Base-by-base conservation (phyloP, 2,797 vertebrate genomes). In the Austrolebias charrua region DNA sequence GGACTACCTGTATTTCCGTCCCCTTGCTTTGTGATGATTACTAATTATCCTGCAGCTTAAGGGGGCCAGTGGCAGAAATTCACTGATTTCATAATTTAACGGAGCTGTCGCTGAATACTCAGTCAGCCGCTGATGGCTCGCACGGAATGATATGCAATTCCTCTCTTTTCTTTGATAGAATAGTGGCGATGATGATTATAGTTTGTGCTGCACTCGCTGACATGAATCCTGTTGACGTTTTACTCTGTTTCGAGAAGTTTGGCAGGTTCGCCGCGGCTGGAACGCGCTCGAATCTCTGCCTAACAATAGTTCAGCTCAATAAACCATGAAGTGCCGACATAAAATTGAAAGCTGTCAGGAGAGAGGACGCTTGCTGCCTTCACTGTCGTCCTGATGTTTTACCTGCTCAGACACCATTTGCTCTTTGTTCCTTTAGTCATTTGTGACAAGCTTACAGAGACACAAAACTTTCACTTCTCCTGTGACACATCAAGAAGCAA, bases 21-120 rank as follows among this genome's bases (percentile, higher is more conserved):
- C 94, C 94, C 92, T 95, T 96, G 94, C 94, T 94, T 95, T 95
- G 95, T 94, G 94, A 96, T 98, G 95, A 98, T 97, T 97, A 94
- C 95, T 97, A 96, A 99, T 99, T 98, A 99, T 95, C 94, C 81
- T 91, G 71, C 86, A 93, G 94, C 94, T 91, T 89, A 92, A 92
- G 89, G 88, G 85, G 92, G 93, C 91, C 90, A 91, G 88, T 89
- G 88, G 91, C 84, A 86, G 90, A 91, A 92, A 92, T 90, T 89
- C 90, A 89, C 91, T 93, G 93, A 94, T 94, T 93, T 92, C 89
- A 91, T 93, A 90, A 92, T 92, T 91, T 90, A 77, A 79, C 59
- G 53, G 84, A 91, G 89, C 90, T 87, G 88, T 90, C 91, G 84
- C 55, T 81, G 88, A 90, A 81, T 85, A 88, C 88, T 89, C 88